Conservation (phyloP, 2,113 vertebrate species). For the Crotalus horridus region DNA sequence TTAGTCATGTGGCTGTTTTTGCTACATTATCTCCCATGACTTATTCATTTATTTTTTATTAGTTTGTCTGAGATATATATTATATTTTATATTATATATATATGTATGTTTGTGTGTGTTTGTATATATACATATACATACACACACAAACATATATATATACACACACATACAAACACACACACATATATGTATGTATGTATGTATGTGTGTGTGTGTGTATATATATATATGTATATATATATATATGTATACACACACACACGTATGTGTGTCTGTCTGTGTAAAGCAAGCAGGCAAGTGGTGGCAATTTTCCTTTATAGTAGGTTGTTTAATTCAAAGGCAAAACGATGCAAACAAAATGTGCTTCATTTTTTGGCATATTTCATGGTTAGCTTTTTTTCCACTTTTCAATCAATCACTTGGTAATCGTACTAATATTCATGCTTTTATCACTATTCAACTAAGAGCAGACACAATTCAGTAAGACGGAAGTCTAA, state of each 20-base stretch:
- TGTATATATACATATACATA: too few species aligned
- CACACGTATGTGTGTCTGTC: background rate
- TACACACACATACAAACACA: background rate
- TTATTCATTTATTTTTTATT: slow-evolving; percentile 26
- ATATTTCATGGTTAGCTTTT: slow-evolving; percentile 66
- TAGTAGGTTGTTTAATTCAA: slow-evolving; percentile 26
- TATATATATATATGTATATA: too few species aligned
- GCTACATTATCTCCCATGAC: slow-evolving; percentile 29
- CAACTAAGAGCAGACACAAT: slow-evolving; percentile 64
- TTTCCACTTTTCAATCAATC: slow-evolving; percentile 71
- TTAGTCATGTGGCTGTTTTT: background rate
- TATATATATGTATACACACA: background rate
- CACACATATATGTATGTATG: too few species aligned
- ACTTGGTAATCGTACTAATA: slow-evolving; percentile 73
- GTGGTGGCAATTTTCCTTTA: slow-evolving; percentile 11
- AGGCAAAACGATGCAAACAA: slow-evolving; percentile 31
- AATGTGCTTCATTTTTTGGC: slow-evolving; percentile 52
- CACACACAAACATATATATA: background rate
- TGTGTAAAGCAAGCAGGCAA: background rate
- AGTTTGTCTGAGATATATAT: background rate
- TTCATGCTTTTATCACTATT: slow-evolving; percentile 66
- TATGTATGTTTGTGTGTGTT: too few species aligned
- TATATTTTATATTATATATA: too few species aligned
- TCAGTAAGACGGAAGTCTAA: slow-evolving; percentile 71
- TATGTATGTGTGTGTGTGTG: too few species aligned